Evolutionary conservation across 2,113 vertebrate genomes (phyloP).

Genomic region (Antigone vipio): DNA sequence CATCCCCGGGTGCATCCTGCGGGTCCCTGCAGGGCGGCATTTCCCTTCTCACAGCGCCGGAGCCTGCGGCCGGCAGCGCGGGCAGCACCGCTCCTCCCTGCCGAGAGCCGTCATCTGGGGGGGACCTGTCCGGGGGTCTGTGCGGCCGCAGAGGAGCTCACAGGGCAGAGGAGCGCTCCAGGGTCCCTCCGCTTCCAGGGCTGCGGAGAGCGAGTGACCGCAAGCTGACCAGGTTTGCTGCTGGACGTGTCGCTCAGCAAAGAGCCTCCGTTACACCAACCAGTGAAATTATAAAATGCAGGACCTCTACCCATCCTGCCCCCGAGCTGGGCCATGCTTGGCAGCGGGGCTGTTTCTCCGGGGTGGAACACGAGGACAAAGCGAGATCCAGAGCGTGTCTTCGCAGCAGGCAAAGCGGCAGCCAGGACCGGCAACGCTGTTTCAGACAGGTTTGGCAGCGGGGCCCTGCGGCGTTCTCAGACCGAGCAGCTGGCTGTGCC

Average conservation of each 20-base stretch:
- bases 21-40: rapidly evolving
- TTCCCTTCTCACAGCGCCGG: neutral
- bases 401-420: rapidly evolving
- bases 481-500: neutral
- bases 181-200: neutral
- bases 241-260: neutral
- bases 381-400: too few species aligned
- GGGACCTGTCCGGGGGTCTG: neutral
- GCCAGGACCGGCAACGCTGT: rapidly evolving
- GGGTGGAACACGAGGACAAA: neutral
- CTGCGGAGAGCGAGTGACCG: neutral
- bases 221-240: neutral
- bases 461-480: neutral
- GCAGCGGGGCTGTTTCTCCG: neutral
- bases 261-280: neutral
- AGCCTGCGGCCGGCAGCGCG: neutral
- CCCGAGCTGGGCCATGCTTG: neutral
- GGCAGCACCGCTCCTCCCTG: neutral
- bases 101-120: rapidly evolving
- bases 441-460: neutral
- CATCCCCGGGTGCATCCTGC: neutral
- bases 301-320: neutral
- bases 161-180: neutral
- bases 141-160: neutral
- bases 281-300: neutral